phyloP scores from a whole-genome alignment of 2,888 invertebrate species.

The Lithodes maja region DNA sequence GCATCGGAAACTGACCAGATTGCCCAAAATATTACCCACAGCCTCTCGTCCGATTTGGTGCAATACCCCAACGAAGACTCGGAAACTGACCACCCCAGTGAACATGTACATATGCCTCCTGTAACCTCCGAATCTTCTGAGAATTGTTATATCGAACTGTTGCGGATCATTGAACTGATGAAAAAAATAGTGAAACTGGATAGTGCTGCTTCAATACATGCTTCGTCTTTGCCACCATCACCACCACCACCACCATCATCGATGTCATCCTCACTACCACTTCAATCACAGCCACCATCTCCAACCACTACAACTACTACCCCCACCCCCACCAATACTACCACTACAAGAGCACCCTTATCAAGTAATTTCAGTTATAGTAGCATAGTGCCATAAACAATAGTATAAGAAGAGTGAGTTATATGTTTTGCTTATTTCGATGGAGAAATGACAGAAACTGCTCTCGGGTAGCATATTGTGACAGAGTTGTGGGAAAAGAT shows the following conservation, averaged over 20 bases:
- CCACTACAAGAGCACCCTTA: neutral
- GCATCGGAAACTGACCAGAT: too few species aligned
- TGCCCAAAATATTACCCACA: too few species aligned
- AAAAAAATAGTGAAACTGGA: neutral
- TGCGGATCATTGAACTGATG: neutral
- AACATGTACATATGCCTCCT: too few species aligned
- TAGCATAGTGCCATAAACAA: neutral
- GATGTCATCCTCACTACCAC: neutral
- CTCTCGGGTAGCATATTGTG: too few species aligned
- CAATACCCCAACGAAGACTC: too few species aligned
- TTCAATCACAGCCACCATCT: neutral
- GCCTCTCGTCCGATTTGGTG: too few species aligned
- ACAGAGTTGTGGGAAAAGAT: too few species aligned
- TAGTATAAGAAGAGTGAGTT: neutral
- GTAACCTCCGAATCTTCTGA: too few species aligned
- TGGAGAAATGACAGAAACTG: too few species aligned
- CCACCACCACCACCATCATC: neutral
- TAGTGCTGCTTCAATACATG: neutral
- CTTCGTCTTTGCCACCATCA: neutral
- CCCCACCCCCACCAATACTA: neutral
- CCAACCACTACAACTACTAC: neutral
- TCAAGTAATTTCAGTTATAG: neutral
- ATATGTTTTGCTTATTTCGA: too few species aligned
- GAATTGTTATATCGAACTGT: neutral
- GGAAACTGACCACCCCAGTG: too few species aligned